These are phyloP conservation scores for Polyommatus iphigenia DNA, from an alignment of 2,888 invertebrate genomes.

Conservation along the genomic window DNA sequence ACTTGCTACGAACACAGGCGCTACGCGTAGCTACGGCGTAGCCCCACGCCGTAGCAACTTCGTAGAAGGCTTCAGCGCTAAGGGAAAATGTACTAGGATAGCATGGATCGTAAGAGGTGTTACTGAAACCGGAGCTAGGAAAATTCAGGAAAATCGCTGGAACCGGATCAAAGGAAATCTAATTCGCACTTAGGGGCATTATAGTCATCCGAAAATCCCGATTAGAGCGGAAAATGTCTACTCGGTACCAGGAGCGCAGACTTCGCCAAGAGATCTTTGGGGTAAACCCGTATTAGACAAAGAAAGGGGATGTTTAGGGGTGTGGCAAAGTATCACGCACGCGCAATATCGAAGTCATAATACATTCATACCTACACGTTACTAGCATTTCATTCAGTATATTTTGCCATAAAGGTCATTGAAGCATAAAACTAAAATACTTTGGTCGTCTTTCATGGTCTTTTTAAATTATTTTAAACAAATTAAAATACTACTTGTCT, in stretches of 20 bases:
- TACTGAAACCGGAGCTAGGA: constrained; percentile 33
- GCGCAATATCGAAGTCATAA: constrained; percentile 44
- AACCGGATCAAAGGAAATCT: constrained; percentile 61
- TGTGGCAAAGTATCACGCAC: constrained; percentile 53
- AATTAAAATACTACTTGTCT: no score
- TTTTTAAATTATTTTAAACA: not conserved
- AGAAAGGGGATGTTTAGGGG: constrained; percentile 53
- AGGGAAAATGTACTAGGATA: constrained; percentile 56
- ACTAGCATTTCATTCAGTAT: not conserved
- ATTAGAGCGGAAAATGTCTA: constrained; percentile 80
- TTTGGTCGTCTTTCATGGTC: not conserved
- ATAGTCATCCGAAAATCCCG: constrained; percentile 74
- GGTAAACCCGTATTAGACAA: constrained; percentile 49
- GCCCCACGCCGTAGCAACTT: constrained; percentile 39
- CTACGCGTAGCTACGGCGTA: constrained; percentile 26
- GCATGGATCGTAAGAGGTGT: constrained; percentile 47
- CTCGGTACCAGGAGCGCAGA: constrained; percentile 66
- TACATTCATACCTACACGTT: not conserved
- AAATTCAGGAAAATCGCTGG: constrained; percentile 36
- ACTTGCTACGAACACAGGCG: not conserved
- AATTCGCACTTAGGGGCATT: constrained; percentile 60
- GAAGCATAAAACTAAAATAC: not conserved
- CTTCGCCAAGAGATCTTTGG: constrained; percentile 38
- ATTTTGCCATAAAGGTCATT: not conserved
- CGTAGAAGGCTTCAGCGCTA: constrained; percentile 53